These are phyloP conservation scores for Athalia circularis DNA, from an alignment of 2,888 invertebrate species.

Conservation along the genomic window DNA sequence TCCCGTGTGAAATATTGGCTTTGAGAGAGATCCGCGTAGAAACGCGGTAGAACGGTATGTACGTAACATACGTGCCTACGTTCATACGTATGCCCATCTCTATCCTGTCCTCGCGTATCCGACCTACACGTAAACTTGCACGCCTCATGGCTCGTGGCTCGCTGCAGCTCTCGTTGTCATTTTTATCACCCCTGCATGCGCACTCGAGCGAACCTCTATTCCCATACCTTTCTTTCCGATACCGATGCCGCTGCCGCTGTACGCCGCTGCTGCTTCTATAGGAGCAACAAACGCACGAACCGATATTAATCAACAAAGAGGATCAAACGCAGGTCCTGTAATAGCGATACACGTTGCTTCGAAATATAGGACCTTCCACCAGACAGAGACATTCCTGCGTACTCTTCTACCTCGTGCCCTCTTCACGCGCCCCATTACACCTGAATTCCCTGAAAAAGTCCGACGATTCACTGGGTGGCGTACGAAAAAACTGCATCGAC, in stretches of 20 bases:
- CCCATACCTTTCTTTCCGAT: background rate
- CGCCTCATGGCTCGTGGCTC: constrained; percentile 8
- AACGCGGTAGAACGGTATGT: background rate
- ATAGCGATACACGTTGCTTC: background rate
- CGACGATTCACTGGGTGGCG: no score
- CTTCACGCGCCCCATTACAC: background rate
- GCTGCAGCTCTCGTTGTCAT: background rate
- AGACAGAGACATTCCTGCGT: constrained; percentile 9
- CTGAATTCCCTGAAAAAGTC: background rate
- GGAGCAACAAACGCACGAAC: background rate
- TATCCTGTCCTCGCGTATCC: no score
- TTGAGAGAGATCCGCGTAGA: constrained; percentile 38
- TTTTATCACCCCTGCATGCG: constrained; percentile 24
- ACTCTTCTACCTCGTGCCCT: no score
- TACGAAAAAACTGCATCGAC: no score
- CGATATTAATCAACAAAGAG: constrained; percentile 42
- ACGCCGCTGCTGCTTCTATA: background rate
- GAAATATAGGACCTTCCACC: background rate
- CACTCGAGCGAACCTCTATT: background rate
- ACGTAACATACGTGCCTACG: background rate
- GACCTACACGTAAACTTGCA: background rate
- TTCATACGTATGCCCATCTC: background rate
- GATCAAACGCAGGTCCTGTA: constrained; percentile 31
- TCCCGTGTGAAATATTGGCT: constrained; percentile 43
- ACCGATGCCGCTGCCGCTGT: no score